Evolutionary conservation across 1,140 invertebrate species (phyloP).

Genomic region (Prorops nasuta): DNA sequence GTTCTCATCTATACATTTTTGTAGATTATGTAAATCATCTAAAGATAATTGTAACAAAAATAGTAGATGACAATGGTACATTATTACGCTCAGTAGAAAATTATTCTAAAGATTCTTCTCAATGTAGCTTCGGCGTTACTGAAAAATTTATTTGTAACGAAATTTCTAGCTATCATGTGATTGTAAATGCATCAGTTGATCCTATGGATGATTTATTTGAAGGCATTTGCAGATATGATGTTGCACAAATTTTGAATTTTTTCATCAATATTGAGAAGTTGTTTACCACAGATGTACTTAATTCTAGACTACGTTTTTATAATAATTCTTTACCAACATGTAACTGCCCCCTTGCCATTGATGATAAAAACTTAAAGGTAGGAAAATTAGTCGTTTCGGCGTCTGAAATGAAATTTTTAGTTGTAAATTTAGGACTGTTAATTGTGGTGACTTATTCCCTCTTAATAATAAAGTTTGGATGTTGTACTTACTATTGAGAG

Average conservation of each 20-base stretch:
- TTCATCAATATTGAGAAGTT: constrained; percentile 10
- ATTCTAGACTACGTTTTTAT: constrained; percentile 8
- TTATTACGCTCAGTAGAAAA: too few relatives aligned
- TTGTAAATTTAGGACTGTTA: constrained; percentile 9
- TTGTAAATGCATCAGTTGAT: constrained; percentile 7
- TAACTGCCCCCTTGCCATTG: constrained; percentile 1
- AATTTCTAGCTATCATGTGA: not conserved
- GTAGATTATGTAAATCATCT: constrained; percentile 8
- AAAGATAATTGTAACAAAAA: too few relatives aligned
- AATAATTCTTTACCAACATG: not conserved
- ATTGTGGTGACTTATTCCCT: constrained; percentile 11
- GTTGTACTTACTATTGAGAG: constrained; percentile 9
- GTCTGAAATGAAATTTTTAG: constrained; percentile 16
- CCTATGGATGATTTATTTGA: constrained; percentile 7
- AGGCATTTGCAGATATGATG: constrained; percentile 4
- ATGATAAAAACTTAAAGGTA: not conserved
- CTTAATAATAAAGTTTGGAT: constrained; percentile 6
- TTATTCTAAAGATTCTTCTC: too few relatives aligned
- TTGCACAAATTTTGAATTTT: constrained; percentile 6
- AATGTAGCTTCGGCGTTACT: too few relatives aligned
- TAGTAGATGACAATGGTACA: too few relatives aligned
- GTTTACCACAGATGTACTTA: constrained; percentile 15
- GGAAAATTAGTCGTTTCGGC: constrained; percentile 12
- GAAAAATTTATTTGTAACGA: too few relatives aligned
- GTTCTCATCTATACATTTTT: not conserved